Base-by-base conservation (phyloP, 2,888 invertebrate genomes). In the Campaea margaritaria region DNA sequence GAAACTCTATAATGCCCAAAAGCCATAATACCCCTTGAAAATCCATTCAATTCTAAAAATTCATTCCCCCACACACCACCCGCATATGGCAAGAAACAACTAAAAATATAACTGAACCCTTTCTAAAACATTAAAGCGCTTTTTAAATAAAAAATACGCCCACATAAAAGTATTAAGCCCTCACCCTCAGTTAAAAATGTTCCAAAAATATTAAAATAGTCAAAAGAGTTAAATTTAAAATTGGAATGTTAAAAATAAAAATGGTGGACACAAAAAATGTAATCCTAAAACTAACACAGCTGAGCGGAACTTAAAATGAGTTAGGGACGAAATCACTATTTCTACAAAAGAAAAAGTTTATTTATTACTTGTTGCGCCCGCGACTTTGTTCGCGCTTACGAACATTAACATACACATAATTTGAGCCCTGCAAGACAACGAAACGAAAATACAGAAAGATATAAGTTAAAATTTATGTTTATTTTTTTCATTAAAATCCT, bases 191-290 rank as follows among this genome's bases (percentile, higher is more conserved):
- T 81, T 81, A 83, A 86, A 88, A 86, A 86, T 64, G 78, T 86
- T 86, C 86, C 84, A 86, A 82, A 90, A 91, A 89, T 91, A 91
- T 91, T 92, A 90, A 91, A 92, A 91, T 88, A 89, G 89, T 88
- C 85, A 89, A 91, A 91, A 91, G 91, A 91, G 91, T 91, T 92
- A 89, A 91, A 87, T 89, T 43, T 54, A 89, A 91, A 91, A 90
- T 90, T 90, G 31, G 31, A 31, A 31, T 31, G 91, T 91, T 91
- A 89, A 91, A 91, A 87, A 88, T 91, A 87, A 91, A 36, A 90
- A 87, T 75, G 81, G 81, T 86, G 89, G 88, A 87, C 74, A 85
- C 84, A 77, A 77, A 36, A 79, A 75, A 73, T 71, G 72, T 90
- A 89, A 91, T 89, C 89, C 86, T 79, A 83, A 86, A 84, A 86